A percentile compares a stretch with the other conserved stretches of the same genome.
phyloP scores from a whole-genome alignment of 2,113 vertebrate genomes.

The Melanostigma gelatinosum region DNA sequence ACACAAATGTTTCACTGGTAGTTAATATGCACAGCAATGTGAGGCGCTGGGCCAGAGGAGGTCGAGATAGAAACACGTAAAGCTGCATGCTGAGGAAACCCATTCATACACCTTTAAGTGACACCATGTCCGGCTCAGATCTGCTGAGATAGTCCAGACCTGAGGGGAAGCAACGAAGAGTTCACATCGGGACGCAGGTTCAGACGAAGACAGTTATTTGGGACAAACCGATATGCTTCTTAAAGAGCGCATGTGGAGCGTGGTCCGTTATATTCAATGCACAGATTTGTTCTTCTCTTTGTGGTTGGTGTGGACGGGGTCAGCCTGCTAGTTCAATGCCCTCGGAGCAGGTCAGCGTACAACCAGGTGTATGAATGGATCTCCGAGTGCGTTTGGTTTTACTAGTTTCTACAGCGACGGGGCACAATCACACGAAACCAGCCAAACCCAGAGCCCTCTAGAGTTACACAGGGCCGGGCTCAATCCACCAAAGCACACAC shows the following conservation, averaged over 20 bases:
- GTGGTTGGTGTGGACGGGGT: no score
- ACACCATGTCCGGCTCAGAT: no score
- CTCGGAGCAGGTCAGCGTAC: no score
- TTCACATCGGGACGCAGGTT: background rate
- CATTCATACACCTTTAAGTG: conserved; percentile 43
- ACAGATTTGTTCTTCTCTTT: background rate
- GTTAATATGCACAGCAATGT: conserved; percentile 74
- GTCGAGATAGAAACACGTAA: conserved; percentile 49
- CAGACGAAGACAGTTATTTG: background rate
- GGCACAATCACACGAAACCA: conserved; percentile 72
- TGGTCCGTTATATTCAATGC: background rate
- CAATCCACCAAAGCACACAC: conserved; percentile 67
- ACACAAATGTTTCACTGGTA: conserved; percentile 76
- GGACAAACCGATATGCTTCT: background rate
- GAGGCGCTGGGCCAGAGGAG: conserved; percentile 67
- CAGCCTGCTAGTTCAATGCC: no score
- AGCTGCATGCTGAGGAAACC: conserved; percentile 17
- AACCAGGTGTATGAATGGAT: conserved; percentile 38
- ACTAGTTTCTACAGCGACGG: conserved; percentile 46
- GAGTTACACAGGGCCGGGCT: conserved; percentile 69
- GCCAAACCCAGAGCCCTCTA: conserved; percentile 66
- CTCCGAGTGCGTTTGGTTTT: conserved; percentile 16
- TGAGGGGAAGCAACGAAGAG: background rate
- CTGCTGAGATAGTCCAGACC: background rate
- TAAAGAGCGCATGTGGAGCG: background rate